Conservation (phyloP, 2,113 vertebrate genomes). For the Sander lucioperca region DNA sequence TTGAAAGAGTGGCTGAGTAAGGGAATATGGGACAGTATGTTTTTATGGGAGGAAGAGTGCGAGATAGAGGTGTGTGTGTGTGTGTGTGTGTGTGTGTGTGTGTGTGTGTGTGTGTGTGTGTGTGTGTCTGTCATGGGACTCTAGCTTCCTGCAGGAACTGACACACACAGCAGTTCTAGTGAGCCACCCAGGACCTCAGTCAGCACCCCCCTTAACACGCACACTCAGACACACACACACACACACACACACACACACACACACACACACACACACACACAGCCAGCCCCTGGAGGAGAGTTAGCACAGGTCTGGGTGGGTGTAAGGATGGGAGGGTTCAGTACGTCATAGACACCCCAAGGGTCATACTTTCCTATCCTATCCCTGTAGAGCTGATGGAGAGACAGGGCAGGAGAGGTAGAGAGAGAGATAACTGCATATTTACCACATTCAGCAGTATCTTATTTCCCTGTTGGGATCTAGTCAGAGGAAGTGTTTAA, state of each 20-base stretch:
- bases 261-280: constrained; percentile 28
- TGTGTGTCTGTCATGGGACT: constrained; percentile 77
- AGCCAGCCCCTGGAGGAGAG: constrained; percentile 65
- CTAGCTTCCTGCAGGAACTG: constrained; percentile 84
- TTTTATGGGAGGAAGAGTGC: constrained; percentile 53
- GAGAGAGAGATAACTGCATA: constrained; percentile 67
- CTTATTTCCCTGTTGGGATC: constrained; percentile 72
- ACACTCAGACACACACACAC: constrained; percentile 48
- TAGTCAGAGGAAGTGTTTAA: constrained; percentile 75
- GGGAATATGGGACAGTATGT: constrained; percentile 70
- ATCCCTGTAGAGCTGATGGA: constrained; percentile 70
- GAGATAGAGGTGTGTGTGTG: constrained; percentile 49
- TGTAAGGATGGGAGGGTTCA: constrained; percentile 46
- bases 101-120: constrained; percentile 55
- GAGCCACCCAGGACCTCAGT: constrained; percentile 86
- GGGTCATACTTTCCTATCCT: constrained; percentile 74
- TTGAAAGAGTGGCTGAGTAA: constrained; percentile 71
- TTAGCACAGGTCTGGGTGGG: constrained; percentile 63
- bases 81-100: constrained; percentile 48
- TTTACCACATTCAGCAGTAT: constrained; percentile 80
- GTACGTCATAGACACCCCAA: constrained; percentile 72
- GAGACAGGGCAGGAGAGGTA: constrained; percentile 55
- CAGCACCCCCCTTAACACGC: constrained; percentile 78
- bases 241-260: constrained; percentile 48
- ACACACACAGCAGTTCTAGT: constrained; percentile 84